phyloP scores from a whole-genome alignment of 2,888 invertebrate genomes.

The Stegana nigrithorax region DNA sequence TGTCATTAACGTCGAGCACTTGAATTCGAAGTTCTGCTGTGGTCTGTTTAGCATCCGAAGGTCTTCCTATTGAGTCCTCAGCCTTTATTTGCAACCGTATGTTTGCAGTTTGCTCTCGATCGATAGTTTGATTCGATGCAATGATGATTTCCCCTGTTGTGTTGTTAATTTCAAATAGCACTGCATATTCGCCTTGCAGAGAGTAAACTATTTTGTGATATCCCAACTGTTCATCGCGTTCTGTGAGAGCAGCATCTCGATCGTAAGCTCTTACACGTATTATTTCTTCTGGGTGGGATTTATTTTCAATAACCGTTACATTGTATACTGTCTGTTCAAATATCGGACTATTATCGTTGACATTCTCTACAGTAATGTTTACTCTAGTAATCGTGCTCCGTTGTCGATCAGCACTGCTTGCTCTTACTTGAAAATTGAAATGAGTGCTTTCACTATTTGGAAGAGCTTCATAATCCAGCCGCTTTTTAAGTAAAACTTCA shows the following conservation, averaged over 20 bases:
- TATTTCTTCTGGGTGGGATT: constrained; percentile 76
- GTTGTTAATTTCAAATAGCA: constrained; percentile 79
- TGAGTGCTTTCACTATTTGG: constrained; percentile 61
- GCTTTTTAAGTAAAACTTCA: constrained; percentile 78
- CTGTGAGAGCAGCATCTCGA: constrained; percentile 74
- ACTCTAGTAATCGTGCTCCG: constrained; percentile 77
- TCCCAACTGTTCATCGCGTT: constrained; percentile 72
- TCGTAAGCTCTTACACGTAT: constrained; percentile 79
- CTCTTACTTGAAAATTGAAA: constrained; percentile 71
- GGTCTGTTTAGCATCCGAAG: constrained; percentile 75
- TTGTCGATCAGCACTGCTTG: constrained; percentile 65
- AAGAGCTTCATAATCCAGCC: constrained; percentile 83
- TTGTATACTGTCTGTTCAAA: constrained; percentile 79
- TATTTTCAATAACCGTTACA: constrained; percentile 78
- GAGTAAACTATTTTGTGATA: constrained; percentile 79
- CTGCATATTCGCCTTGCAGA: constrained; percentile 79
- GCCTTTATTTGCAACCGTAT: constrained; percentile 80
- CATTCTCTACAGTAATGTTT: constrained; percentile 77
- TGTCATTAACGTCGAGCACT: constrained; percentile 83
- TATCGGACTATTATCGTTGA: constrained; percentile 82
- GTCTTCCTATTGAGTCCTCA: constrained; percentile 79
- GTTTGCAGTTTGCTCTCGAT: constrained; percentile 79
- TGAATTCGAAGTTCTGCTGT: constrained; percentile 76
- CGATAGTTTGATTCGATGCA: constrained; percentile 76
- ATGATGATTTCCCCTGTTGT: constrained; percentile 77